phyloP scores from a whole-genome alignment of 2,113 vertebrate species.

The Dunckerocampus dactyliophorus region DNA sequence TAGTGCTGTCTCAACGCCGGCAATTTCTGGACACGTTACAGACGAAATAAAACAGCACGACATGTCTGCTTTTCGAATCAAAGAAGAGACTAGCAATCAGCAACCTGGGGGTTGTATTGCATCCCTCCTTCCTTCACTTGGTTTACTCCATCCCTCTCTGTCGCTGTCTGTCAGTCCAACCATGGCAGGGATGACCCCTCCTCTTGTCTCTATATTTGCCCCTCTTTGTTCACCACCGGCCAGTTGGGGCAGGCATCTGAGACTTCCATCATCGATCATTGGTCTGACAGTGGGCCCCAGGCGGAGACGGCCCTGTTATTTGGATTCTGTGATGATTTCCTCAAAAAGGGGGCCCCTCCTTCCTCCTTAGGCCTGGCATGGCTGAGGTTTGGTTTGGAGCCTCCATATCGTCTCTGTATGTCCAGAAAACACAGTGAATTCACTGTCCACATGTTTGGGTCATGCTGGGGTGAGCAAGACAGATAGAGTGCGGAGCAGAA shows the following conservation, averaged over 20 bases:
- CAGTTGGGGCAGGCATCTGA: constrained; percentile 58
- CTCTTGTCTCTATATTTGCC: constrained; percentile 68
- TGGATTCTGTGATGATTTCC: constrained; percentile 69
- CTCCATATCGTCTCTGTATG: constrained; percentile 56
- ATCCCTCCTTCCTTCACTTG: constrained; percentile 35
- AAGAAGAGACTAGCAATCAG: constrained; percentile 68
- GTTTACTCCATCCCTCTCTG: constrained; percentile 39
- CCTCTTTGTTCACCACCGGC: constrained; percentile 67
- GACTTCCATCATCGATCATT: constrained; percentile 66
- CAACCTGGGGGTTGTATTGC: constrained; percentile 52
- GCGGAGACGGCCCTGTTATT: constrained; percentile 69
- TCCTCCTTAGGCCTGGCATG: constrained; percentile 63
- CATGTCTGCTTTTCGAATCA: constrained; percentile 70
- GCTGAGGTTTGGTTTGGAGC: constrained; percentile 70
- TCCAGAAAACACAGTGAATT: constrained; percentile 59
- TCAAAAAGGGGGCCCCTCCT: constrained; percentile 59
- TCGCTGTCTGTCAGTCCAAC: constrained; percentile 45
- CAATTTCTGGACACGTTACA: constrained; percentile 67
- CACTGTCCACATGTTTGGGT: constrained; percentile 61
- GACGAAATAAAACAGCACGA: constrained; percentile 69
- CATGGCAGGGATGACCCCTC: constrained; percentile 58
- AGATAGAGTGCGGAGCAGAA: constrained; percentile 55
- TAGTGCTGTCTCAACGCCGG: constrained; percentile 60
- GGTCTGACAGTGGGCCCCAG: constrained; percentile 69
- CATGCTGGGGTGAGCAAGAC: constrained; percentile 63